Conservation (phyloP, 1,140 invertebrate genomes). For the Drosophila trapezifrons region DNA sequence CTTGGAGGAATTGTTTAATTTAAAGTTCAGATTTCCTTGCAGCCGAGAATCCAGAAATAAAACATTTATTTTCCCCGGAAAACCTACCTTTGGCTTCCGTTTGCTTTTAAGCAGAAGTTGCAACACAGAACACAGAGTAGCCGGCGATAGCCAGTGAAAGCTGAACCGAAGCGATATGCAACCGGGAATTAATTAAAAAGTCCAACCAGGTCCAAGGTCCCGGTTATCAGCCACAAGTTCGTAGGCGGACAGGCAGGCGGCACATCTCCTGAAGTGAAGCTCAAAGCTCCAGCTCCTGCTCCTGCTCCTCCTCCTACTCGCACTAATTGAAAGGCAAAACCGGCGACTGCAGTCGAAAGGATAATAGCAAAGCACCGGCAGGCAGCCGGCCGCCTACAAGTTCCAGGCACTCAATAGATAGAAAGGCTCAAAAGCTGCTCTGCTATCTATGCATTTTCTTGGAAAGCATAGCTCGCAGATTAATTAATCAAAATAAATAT, state of each 20-base stretch:
- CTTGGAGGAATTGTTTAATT: neutral
- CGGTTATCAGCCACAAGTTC: neutral
- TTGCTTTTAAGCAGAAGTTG: neutral
- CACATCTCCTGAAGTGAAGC: neutral
- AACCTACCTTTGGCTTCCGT: neutral
- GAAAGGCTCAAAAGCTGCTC: neutral
- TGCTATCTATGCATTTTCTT: neutral
- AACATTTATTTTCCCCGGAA: neutral
- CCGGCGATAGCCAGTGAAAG: neutral
- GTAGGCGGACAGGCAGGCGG: neutral
- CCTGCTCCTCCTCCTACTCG: neutral
- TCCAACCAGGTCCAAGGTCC: neutral
- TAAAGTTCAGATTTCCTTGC: neutral
- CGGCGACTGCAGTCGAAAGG: slow-evolving; percentile 11
- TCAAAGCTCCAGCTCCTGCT: neutral
- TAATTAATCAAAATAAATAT: slow-evolving; percentile 3
- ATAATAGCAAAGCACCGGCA: slow-evolving; percentile 1
- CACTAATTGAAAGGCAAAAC: slow-evolving; percentile 12
- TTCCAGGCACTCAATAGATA: too few relatives aligned
- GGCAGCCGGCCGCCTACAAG: too few relatives aligned
- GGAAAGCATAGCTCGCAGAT: neutral
- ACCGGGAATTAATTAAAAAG: slow-evolving; percentile 15
- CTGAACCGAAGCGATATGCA: neutral
- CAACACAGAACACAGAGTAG: too few relatives aligned
- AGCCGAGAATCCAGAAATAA: neutral